These are phyloP conservation scores for Erebia epiphron DNA, from an alignment of 2,888 invertebrate genomes.

Conservation along the genomic window DNA sequence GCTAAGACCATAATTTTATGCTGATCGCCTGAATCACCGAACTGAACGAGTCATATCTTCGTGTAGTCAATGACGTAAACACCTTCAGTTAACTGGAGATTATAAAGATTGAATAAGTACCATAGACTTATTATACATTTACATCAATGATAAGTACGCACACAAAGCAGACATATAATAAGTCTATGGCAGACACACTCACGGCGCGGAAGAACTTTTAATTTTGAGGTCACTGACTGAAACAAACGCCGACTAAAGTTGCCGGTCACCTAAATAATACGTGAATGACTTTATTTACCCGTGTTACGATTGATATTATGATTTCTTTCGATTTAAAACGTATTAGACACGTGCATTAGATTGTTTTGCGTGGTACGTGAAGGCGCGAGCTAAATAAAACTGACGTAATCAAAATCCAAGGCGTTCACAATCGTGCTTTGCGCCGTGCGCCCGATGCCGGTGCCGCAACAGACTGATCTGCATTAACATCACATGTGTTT, in stretches of 20 bases:
- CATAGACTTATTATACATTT: too few species aligned
- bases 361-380: slow-evolving; percentile 42
- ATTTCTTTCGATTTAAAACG: slow-evolving; percentile 13
- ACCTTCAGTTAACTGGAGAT: slow-evolving; percentile 50
- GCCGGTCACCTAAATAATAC: slow-evolving; percentile 1
- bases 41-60: slow-evolving; percentile 66
- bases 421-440: slow-evolving; percentile 43
- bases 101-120: slow-evolving; percentile 48
- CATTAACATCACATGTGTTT: slow-evolving; percentile 61
- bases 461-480: slow-evolving; percentile 54
- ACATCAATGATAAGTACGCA: too few species aligned
- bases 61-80: slow-evolving; percentile 69
- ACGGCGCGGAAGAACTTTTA: slow-evolving; percentile 41
- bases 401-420: slow-evolving; percentile 69
- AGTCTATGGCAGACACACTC: too few species aligned
- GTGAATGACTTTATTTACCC: slow-evolving; percentile 3
- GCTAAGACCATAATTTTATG: slow-evolving; percentile 49
- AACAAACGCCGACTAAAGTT: slow-evolving; percentile 34
- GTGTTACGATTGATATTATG: neutral
- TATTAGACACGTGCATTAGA: slow-evolving; percentile 24
- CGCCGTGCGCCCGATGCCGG: slow-evolving; percentile 44
- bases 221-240: slow-evolving; percentile 57
- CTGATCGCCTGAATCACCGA: slow-evolving; percentile 66
- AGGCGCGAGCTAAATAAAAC: slow-evolving; percentile 49
- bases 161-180: slow-evolving; percentile 52